These are phyloP conservation scores for Lasioglossum marginatum DNA, from an alignment of 2,888 invertebrate genomes.

Conservation along the genomic window DNA sequence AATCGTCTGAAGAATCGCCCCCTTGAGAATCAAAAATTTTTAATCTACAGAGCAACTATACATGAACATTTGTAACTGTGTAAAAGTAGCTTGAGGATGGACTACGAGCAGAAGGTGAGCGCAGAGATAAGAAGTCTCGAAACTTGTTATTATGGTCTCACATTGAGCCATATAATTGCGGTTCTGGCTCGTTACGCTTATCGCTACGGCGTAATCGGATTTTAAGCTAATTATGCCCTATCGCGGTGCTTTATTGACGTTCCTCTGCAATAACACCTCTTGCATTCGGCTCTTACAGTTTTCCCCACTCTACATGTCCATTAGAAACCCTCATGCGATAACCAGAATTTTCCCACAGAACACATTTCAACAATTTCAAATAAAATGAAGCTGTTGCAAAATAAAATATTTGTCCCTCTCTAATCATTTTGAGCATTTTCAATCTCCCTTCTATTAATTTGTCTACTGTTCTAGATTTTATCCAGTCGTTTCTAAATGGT, in stretches of 20 bases:
- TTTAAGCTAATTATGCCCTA: slow-evolving; percentile 50
- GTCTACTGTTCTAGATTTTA: too few relatives aligned
- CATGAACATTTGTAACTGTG: slow-evolving; percentile 68
- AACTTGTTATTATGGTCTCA: slow-evolving; percentile 67
- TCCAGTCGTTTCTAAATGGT: too few relatives aligned
- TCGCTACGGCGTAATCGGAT: slow-evolving; percentile 23
- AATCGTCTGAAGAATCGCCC: too few relatives aligned
- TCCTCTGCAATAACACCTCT: slow-evolving; percentile 14
- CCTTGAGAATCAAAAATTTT: not conserved
- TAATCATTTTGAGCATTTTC: too few relatives aligned
- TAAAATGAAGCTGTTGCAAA: not conserved
- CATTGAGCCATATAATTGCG: slow-evolving; percentile 68
- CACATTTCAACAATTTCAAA: not conserved
- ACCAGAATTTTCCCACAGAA: not conserved
- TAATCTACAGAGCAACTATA: not conserved
- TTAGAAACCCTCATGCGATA: too few relatives aligned
- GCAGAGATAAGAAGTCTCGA: slow-evolving; percentile 68
- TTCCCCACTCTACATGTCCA: not conserved
- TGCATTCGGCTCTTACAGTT: not conserved
- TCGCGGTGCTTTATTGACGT: slow-evolving; percentile 37
- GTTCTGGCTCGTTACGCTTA: slow-evolving; percentile 65
- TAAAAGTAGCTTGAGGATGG: slow-evolving; percentile 18
- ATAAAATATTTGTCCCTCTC: too few relatives aligned
- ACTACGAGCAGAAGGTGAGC: slow-evolving; percentile 18
- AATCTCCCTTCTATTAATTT: too few relatives aligned